These are phyloP conservation scores for Pedetes capensis DNA, from an alignment of 2,113 vertebrate species.

Conservation along the genomic window DNA sequence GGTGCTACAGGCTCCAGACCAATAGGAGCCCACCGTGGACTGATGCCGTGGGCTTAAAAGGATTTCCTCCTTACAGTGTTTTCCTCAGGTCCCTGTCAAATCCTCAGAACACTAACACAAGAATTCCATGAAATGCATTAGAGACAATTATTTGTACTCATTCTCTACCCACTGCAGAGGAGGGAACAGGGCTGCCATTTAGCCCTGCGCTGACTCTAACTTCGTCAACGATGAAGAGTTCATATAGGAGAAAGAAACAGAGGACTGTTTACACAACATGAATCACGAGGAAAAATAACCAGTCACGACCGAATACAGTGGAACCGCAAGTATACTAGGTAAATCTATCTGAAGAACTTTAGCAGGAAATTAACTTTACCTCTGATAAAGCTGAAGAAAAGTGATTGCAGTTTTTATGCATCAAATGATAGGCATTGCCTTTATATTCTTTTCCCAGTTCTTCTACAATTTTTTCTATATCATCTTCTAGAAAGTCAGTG, in stretches of 20 bases:
- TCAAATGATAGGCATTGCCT: conserved; percentile 98
- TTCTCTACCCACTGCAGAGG: not conserved
- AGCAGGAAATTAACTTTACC: conserved; percentile 81
- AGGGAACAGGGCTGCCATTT: not conserved
- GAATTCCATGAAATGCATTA: not conserved
- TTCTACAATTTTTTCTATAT: conserved; percentile 97
- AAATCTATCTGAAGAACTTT: not conserved
- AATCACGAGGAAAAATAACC: not conserved
- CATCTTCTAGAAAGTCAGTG: conserved; percentile 98
- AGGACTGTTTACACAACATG: not conserved
- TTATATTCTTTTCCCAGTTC: conserved; percentile 99
- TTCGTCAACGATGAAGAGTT: not conserved
- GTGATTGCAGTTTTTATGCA: conserved; percentile 99
- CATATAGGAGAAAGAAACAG: not conserved
- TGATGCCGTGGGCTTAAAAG: not conserved
- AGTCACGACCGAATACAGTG: not conserved
- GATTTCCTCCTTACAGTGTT: not conserved
- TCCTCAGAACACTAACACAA: not conserved
- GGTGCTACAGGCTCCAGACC: not conserved
- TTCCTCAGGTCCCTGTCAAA: not conserved
- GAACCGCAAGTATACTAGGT: not conserved
- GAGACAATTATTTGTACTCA: not conserved
- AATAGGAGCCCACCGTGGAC: not conserved
- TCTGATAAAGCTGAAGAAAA: conserved; percentile 98
- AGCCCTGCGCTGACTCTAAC: not conserved